These are phyloP conservation scores for Gorsachius magnificus DNA, from an alignment of 2,797 vertebrate species.

Conservation along the genomic window DNA sequence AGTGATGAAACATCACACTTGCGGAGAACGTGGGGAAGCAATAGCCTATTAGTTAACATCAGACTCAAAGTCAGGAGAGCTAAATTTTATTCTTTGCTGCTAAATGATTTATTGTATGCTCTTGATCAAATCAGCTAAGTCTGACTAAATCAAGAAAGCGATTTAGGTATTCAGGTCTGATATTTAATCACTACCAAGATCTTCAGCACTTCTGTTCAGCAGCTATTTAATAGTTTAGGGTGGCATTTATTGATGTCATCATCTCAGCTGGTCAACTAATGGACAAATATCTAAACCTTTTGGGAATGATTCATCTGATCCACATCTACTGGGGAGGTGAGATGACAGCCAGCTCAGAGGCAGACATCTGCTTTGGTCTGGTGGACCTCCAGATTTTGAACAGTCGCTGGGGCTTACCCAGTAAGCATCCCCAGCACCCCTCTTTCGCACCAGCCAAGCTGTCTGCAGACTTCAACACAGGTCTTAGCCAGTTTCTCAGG, in stretches of 20 bases:
- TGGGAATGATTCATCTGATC: background rate
- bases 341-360: background rate
- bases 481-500: background rate
- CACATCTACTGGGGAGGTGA: background rate
- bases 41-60: background rate
- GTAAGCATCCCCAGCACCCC: background rate
- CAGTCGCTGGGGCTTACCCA: background rate
- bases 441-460: background rate
- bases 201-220: background rate
- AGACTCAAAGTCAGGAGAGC: background rate
- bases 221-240: background rate
- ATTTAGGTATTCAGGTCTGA: background rate
- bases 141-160: background rate
- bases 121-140: background rate
- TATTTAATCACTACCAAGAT: background rate
- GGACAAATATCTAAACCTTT: background rate
- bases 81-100: background rate
- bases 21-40: background rate
- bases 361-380: background rate
- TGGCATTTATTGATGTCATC: background rate
- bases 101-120: background rate
- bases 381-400: background rate
- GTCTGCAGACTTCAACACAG: background rate
- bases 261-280: background rate
- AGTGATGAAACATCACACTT: background rate